Evolutionary conservation across 2,888 invertebrate genomes (phyloP).

Genomic region (Neuroscelio doddi): DNA sequence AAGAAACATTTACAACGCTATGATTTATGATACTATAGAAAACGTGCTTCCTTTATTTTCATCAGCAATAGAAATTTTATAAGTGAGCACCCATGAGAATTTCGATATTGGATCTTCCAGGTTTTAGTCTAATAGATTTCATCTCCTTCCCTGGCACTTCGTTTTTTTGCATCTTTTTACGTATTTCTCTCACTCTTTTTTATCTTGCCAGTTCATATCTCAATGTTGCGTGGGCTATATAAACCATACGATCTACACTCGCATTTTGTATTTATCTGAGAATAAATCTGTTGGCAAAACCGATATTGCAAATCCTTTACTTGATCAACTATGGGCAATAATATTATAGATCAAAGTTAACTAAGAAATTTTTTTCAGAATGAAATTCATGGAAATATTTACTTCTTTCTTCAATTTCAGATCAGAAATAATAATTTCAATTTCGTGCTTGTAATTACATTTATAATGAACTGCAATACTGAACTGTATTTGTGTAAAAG

Average conservation of each 20-base stretch:
- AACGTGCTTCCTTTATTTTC: constrained; percentile 35
- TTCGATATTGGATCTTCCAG: constrained; percentile 28
- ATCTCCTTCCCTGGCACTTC: constrained; percentile 14
- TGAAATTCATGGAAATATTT: too few relatives aligned
- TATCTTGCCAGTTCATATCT: constrained; percentile 23
- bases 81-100: constrained; percentile 28
- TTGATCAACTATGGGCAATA: constrained; percentile 19
- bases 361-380: too few relatives aligned
- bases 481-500: too few relatives aligned
- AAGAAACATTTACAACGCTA: not conserved
- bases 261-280: constrained; percentile 37
- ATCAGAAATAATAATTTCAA: too few relatives aligned
- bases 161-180: constrained; percentile 11
- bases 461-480: too few relatives aligned
- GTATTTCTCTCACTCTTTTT: not conserved
- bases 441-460: too few relatives aligned
- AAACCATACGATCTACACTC: constrained; percentile 43
- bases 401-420: not conserved
- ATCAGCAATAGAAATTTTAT: constrained; percentile 29
- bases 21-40: constrained; percentile 40
- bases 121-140: constrained; percentile 39
- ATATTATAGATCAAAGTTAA: too few relatives aligned
- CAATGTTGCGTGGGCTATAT: constrained; percentile 41
- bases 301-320: constrained; percentile 21
- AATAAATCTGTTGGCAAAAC: constrained; percentile 45